Base-by-base conservation (phyloP, 2,797 vertebrate species). In the Gymnothorax reevesii region DNA sequence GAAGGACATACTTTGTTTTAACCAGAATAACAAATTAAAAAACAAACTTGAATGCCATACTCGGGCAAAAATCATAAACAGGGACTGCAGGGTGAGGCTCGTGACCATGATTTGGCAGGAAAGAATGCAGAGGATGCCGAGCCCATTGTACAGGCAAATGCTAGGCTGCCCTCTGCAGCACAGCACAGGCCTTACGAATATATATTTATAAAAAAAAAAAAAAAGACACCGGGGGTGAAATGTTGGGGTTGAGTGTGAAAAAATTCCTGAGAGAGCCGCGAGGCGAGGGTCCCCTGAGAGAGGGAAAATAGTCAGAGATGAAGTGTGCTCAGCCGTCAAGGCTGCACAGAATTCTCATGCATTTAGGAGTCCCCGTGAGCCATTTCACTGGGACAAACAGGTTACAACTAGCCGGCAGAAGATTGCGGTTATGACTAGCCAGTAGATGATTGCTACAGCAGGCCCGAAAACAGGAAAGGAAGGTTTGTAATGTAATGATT, bases 321-420 rank as follows among this genome's bases (percentile, higher is more conserved):
- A 77, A 77, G 27, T 49, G 42, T 42, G 20, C 42, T 7, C 7
- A 52, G 73, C 33, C 73, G 17, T 22, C 33, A 15, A 15, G 42
- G 73, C 42, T 2, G 13, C 20, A 42, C 73, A 4, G 4, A 77
- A 7, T 49, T 52, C 73, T 77, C 71, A 75, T 27, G 42, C 33
- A 77, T 77, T 42, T 52, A 77, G 73, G 5, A 75, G n/a, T 49
- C 33, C 42, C 73, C 17, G 33, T 77, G 6, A 20, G 33, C 73
- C 52, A 12, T 2, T 6, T 42, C 33, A 2, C 71, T 33, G 71
- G 10, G 33, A 71, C 27, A 49, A 75, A 75, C 71, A 75, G 71
- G 71, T n/a, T 75, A 42, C 33, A 33, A 75, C 71, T 75, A 75
- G 71, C 71, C 71, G 17, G 71, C 71, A 75, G 71, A 75, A 33